These are phyloP conservation scores for Pseudochromis fuscus DNA, from an alignment of 2,797 vertebrate genomes.

Conservation along the genomic window DNA sequence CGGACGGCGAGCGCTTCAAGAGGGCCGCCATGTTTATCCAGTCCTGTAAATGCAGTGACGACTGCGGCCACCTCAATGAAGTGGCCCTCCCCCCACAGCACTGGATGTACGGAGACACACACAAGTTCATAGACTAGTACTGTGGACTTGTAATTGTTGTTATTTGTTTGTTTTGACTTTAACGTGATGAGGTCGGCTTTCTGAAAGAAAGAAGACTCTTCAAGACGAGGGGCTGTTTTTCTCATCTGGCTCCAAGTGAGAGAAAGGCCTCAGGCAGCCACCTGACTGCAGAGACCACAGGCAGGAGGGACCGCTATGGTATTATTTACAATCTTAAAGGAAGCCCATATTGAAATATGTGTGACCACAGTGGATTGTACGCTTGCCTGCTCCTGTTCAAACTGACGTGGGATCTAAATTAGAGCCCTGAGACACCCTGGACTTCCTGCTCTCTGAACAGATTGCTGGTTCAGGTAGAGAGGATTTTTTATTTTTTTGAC, in stretches of 20 bases:
- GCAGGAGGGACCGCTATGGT: conserved; percentile 29
- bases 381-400: conserved; percentile 58
- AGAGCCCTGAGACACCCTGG: conserved; percentile 60
- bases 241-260: conserved; percentile 47
- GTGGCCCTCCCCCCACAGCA: conserved; percentile 77
- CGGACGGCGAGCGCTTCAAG: conserved; percentile 75
- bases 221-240: conserved; percentile 44
- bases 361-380: conserved; percentile 60
- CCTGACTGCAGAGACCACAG: conserved; percentile 8
- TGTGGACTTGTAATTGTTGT: background rate
- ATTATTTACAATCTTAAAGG: conserved; percentile 46
- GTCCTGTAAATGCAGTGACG: conserved; percentile 81
- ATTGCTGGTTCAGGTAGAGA: conserved; percentile 44
- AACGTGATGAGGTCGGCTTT: conserved; percentile 41
- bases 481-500: conserved; percentile 22
- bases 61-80: conserved; percentile 81
- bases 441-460: conserved; percentile 39
- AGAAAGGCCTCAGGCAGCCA: conserved; percentile 35
- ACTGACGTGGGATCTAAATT: conserved; percentile 66
- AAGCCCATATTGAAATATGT: conserved; percentile 51
- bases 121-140: conserved; percentile 78
- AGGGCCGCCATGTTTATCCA: conserved; percentile 83
- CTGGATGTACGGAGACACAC: conserved; percentile 82
- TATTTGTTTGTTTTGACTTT: background rate
- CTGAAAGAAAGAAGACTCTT: conserved; percentile 28